phyloP scores from a whole-genome alignment of 2,113 vertebrate genomes.

The Calyptomena viridis region DNA sequence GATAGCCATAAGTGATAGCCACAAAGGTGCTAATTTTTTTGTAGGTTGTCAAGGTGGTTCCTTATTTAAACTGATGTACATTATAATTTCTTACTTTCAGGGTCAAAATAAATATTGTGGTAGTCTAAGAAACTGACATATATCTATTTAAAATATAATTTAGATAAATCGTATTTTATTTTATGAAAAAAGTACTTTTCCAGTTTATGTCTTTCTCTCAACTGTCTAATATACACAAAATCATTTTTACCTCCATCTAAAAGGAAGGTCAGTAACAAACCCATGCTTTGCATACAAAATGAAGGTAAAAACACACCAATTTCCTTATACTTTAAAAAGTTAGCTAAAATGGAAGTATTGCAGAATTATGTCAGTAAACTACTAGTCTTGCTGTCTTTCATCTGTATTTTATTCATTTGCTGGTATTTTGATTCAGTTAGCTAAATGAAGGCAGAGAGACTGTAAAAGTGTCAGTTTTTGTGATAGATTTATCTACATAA shows the following conservation, averaged over 20 bases:
- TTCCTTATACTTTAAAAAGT: not conserved
- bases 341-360: not conserved
- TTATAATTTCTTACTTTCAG: not conserved
- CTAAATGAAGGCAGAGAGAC: not conserved
- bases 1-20: not conserved
- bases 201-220: not conserved
- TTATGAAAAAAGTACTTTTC: not conserved
- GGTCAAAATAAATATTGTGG: not conserved
- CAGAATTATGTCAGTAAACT: not conserved
- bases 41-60: not conserved
- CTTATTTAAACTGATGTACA: not conserved
- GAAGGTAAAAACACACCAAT: not conserved
- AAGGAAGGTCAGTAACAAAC: not conserved
- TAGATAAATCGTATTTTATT: not conserved
- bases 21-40: accelerated
- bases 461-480: not conserved
- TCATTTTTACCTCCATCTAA: not conserved
- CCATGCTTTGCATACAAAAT: not conserved
- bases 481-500: not conserved
- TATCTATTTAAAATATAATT: not conserved
- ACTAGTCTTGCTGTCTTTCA: not conserved
- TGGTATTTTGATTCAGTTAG: not conserved
- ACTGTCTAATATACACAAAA: not conserved
- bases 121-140: not conserved
- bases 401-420: not conserved